Base-by-base conservation (phyloP, 2,797 vertebrate genomes). In the Graptemys geographica region DNA sequence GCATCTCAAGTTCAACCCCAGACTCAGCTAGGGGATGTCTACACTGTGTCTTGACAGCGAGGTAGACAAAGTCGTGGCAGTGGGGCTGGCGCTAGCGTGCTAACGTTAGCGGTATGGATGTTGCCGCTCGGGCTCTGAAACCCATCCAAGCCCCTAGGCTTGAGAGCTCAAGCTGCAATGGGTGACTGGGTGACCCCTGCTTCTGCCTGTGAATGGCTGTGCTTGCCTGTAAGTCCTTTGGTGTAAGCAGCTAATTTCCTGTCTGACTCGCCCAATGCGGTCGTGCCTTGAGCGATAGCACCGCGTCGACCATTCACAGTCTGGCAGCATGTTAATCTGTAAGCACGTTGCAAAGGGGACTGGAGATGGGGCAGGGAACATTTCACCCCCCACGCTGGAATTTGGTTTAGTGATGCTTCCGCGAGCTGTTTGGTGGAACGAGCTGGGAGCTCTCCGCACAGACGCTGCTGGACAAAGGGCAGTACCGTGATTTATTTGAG, bases 11-110 rank as follows among this genome's bases (percentile, higher is more conserved):
- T 11, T 72, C 19, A 41, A 11, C n/a, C 10, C 21, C 65, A 6
- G n/a, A 23, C n/a, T 41, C 21, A 72, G 65, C 65, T 10, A 72
- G 19, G 65, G 9, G 11, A 23, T 21, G 33, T 69, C 33, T 37
- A 11, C 9, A 5, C 19, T 21, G 65, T 10, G 3, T 72, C 65
- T 25, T 11, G n/a, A 10, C n/a, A 6, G 65, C 2, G n/a, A 23
- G 65, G n/a, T 69, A 5, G n/a, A 21, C n/a, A 5, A 16, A 23
- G 18, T 21, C 1, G 3, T 10, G 33, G n/a, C 5, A 37, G 9
- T 21, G 19, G 8, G 65, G 19, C n/a, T 69, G 5, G 33, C 18
- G 7, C 62, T 18, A 65, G 33, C 8, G 8, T 18, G 5, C 65
- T 37, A 37, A n/a, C 18, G 1, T 37, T 69, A 37, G n/a, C 65